Base-by-base conservation (phyloP, 1,140 invertebrate genomes). In the Trinorchestia longiramus region DNA sequence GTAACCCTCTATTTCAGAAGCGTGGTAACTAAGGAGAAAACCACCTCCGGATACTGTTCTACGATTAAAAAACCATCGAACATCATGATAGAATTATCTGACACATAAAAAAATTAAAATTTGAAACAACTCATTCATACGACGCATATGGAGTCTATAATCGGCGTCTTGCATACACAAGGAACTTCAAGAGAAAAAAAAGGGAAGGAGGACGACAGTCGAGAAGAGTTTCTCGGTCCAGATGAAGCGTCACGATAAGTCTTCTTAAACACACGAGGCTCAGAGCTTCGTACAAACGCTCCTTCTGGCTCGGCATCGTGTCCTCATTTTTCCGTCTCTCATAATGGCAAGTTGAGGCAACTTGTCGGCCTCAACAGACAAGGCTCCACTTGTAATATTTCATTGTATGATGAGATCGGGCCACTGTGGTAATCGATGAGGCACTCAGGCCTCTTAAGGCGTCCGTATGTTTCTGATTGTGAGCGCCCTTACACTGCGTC, bases 371-470 rank as follows among this genome's bases (percentile, higher is more conserved):
- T 45, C 92, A 45, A 42, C 43, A 94, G 92, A 94, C 92, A 45
- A 40, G 43, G 44, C 88, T 94, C 92, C 36, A 94, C 8, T 94
- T 45, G 92, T 94, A 94, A 94, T 94, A 94, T 94, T 94, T 94
- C 92, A 94, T 45, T 45, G 43, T 45, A 45, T 94, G 92, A 94
- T 94, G 92, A 94, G 92, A 94, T 94, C 92, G 43, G 44, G 44
- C 92, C 92, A 43, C 92, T 42, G 43, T 43, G 44, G 92, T 94
- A 94, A 94, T 94, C 92, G 92, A 94, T 94, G 92, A 94, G 92
- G 44, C 44, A 94, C 43, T 77, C 62, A 77, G 36, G 62, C 62
- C 62, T 91, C 43, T 91, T 41, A 44, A 91, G 88, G 41, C 43
- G 88, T 42, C 36, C 88, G 41, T 41, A 91, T 91, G 88, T 43